Evolutionary conservation across 2,797 vertebrate genomes (phyloP).

Genomic region (Carduelis carduelis): DNA sequence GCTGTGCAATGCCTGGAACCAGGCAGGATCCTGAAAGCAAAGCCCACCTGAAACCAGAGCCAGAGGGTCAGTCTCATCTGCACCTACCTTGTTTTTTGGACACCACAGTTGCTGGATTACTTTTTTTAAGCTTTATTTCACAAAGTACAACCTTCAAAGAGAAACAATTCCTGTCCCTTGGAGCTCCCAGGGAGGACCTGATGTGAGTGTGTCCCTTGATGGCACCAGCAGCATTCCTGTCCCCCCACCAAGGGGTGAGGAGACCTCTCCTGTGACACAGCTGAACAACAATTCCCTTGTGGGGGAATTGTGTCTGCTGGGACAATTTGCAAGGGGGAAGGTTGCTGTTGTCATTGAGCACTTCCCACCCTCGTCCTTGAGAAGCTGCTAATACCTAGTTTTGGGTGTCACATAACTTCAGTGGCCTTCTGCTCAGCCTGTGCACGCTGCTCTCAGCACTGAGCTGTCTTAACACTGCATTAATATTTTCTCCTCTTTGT

Average conservation of each 20-base stretch:
- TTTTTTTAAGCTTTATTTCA: not conserved
- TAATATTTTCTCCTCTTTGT: not conserved
- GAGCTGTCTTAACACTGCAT: not conserved
- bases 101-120: not conserved
- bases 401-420: not conserved
- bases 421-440: not conserved
- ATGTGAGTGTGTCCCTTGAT: not conserved
- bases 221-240: not conserved
- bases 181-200: not conserved
- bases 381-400: not conserved
- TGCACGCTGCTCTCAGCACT: not conserved
- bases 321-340: not conserved
- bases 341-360: not conserved
- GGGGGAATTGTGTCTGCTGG: accelerated
- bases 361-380: not conserved
- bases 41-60: not conserved
- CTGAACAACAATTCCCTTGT: accelerated
- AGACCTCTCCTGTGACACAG: accelerated
- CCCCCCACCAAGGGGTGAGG: not conserved
- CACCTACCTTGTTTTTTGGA: not conserved
- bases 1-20: not conserved
- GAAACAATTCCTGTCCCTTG: not conserved
- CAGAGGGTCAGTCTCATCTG: not conserved
- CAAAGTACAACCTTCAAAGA: not conserved
- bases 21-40: not conserved